phyloP scores from a whole-genome alignment of 35 echinoderm and acorn worm species.

The Amphiura filiformis region DNA sequence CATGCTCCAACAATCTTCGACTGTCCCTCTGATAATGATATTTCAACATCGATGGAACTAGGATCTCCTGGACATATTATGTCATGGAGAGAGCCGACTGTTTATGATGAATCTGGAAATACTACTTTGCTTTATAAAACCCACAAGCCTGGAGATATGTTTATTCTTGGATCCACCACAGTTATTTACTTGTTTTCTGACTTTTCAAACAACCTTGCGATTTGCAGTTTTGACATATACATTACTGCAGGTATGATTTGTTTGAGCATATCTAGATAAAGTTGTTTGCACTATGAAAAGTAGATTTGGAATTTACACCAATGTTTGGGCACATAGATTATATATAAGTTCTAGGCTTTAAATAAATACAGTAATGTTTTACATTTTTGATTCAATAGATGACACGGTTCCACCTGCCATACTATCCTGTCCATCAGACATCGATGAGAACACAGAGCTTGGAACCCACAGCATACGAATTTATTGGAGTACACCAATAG shows the following conservation, averaged over 20 bases:
- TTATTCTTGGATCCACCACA: neutral
- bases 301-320: neutral
- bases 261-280: neutral
- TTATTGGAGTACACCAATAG: slow-evolving; percentile 51
- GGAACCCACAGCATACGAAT: neutral
- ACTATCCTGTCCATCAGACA: slow-evolving; percentile 13
- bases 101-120: neutral
- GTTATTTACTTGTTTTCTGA: neutral
- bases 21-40: neutral
- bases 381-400: neutral
- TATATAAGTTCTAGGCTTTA: neutral
- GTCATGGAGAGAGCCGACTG: neutral
- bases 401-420: slow-evolving; percentile 23
- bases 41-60: neutral
- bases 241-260: neutral
- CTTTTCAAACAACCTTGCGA: neutral
- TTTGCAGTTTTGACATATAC: neutral
- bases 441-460: neutral
- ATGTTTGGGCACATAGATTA: neutral
- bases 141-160: neutral
- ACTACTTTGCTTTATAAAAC: neutral
- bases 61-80: neutral
- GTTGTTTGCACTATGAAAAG: neutral
- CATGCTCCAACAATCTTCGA: neutral
- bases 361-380: neutral